A percentile compares a stretch with the other conserved stretches of the same genome.
phyloP scores from a whole-genome alignment of 2,888 invertebrate species.

The Drosophila conformis region DNA sequence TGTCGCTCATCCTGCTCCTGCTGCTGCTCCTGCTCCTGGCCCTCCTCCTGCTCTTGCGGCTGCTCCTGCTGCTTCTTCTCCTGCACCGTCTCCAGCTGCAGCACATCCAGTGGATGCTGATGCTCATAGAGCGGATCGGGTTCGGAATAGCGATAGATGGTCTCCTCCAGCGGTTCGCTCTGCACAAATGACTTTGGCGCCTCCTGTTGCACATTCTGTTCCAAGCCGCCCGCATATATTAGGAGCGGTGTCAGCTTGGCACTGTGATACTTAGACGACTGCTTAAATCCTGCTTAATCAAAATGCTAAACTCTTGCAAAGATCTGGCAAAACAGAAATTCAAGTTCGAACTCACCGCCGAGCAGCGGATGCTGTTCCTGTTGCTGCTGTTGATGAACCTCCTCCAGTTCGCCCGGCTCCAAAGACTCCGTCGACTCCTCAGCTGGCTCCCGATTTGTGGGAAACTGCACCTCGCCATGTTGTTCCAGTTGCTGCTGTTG shows the following conservation, averaged over 20 bases:
- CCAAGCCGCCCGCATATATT: conserved; percentile 63
- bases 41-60: not conserved
- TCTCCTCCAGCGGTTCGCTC: conserved; percentile 81
- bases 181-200: conserved; percentile 74
- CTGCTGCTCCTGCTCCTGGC: not conserved
- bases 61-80: conserved; percentile 4
- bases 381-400: conserved; percentile 26
- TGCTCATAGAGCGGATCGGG: conserved; percentile 85
- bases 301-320: not conserved
- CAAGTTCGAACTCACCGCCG: conserved; percentile 1
- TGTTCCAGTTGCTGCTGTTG: not conserved
- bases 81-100: conserved; percentile 36
- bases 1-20: conserved; percentile 72
- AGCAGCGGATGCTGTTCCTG: conserved; percentile 45
- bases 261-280: conserved; percentile 43
- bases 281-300: conserved; percentile 31
- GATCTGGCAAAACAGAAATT: not conserved
- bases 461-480: conserved; percentile 34
- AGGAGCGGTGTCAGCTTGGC: conserved; percentile 71
- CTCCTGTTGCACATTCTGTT: conserved; percentile 32
- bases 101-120: conserved; percentile 60
- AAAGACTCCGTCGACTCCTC: conserved; percentile 50
- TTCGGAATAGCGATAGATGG: conserved; percentile 85
- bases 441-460: conserved; percentile 34
- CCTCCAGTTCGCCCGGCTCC: conserved; percentile 45